Base-by-base conservation (phyloP, 2,113 vertebrate genomes). In the Zapornia atra region DNA sequence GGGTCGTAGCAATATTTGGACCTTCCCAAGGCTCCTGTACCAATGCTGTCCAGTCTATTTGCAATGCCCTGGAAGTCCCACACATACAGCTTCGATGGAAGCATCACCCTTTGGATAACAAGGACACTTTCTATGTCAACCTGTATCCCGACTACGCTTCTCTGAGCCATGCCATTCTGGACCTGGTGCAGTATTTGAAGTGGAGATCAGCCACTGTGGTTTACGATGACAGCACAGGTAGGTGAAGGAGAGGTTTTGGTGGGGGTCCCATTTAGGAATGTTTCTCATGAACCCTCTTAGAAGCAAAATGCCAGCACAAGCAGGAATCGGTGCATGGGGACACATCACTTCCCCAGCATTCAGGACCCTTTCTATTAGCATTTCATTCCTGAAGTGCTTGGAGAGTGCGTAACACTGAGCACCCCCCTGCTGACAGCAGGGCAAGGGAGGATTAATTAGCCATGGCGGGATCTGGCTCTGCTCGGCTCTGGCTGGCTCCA, bases 51-150 rank as follows among this genome's bases (percentile, higher is more conserved):
- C 99, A 99, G 98, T 99, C 99, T 26, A 99, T 99, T 82, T 99
- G 99, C 98, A 99, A 99, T 0, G 99, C 99, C 17, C 95, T 99
- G 98, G 99, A 99, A 57, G 99, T 99, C 3, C 99, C 99, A 18
- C 99, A 99, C 97, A 98, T 99, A 72, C 99, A 99, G 94, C 99
- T 99, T 34, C 98, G 99, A 18, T 99, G 99, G 99, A 99, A 99
- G 95, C 99, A 99, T 56, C 99, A 99, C 93, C 99, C 99, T 1
- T 93, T 99, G 98, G 99, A 99, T 97, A 99, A 99, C 98, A 99
- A 99, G 95, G 99, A 99, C 97, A 98, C 98, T 75, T 99, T 99
- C 98, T 99, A 99, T 10, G 99, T 99, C 96, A 99, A 99, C 98
- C 98, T 99, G 66, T 99, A 99, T 40, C 99, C 99, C 0, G 99